These are phyloP conservation scores for Xylophagus ater DNA, from an alignment of 2,888 invertebrate species.

Conservation along the genomic window DNA sequence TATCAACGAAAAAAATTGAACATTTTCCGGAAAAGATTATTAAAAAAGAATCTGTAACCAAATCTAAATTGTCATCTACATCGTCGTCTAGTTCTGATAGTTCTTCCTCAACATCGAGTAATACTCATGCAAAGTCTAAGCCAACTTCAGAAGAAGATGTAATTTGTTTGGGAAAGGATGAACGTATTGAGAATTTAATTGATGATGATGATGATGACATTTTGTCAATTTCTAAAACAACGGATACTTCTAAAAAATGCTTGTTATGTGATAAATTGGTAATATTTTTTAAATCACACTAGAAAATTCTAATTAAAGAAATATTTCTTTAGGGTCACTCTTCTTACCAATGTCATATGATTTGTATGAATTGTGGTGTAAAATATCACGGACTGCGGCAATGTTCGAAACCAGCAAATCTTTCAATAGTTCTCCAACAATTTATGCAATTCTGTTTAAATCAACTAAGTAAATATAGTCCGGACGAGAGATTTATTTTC, in stretches of 20 bases:
- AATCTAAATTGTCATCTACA: no score
- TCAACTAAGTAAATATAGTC: no score
- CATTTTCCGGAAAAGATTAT: no score
- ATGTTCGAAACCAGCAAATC: constrained; percentile 29
- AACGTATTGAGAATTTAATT: constrained; percentile 20
- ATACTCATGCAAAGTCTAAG: no score
- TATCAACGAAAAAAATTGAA: no score
- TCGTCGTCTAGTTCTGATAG: no score
- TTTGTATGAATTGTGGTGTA: constrained; percentile 30
- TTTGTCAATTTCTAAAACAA: no score
- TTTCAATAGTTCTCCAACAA: constrained; percentile 28
- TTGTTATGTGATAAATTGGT: constrained; percentile 30
- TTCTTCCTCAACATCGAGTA: no score
- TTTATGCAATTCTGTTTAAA: constrained; percentile 34
- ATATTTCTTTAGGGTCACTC: constrained; percentile 25
- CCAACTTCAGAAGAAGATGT: constrained; percentile 35
- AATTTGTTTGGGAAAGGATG: constrained; percentile 28
- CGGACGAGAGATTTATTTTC: no score
- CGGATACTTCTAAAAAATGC: constrained; percentile 18
- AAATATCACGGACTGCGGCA: constrained; percentile 27
- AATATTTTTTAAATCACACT: constrained; percentile 3
- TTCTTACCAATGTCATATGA: constrained; percentile 31
- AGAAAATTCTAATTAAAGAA: constrained; percentile 6
- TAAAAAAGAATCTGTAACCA: no score
- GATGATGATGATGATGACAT: constrained; percentile 28